A percentile compares a stretch with the other conserved stretches of the same genome.
These are phyloP conservation scores for Ciconia boyciana DNA, from an alignment of 2,113 vertebrate species.

Conservation along the genomic window DNA sequence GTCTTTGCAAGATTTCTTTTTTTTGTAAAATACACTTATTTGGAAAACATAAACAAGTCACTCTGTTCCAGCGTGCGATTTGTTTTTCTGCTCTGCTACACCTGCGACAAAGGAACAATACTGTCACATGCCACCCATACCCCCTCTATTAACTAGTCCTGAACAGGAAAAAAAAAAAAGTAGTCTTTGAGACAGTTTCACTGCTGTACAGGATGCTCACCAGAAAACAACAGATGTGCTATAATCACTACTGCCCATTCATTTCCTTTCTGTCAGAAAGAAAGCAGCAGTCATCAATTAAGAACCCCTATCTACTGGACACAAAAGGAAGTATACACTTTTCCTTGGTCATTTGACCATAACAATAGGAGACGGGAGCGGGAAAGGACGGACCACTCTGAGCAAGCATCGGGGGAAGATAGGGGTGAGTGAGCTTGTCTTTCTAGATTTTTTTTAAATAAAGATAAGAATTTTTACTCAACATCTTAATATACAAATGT, in stretches of 20 bases:
- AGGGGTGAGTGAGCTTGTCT: not conserved
- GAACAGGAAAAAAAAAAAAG: not conserved
- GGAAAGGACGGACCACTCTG: not conserved
- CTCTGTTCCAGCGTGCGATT: not conserved
- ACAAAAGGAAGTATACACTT: constrained; percentile 64
- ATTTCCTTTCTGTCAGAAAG: constrained; percentile 67
- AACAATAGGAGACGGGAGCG: constrained; percentile 41
- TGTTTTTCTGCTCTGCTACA: constrained; percentile 45
- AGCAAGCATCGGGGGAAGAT: not conserved
- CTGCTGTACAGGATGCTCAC: constrained; percentile 67
- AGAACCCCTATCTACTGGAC: constrained; percentile 51
- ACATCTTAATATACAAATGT: not conserved
- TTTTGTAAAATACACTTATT: not conserved
- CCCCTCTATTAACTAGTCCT: not conserved
- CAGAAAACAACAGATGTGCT: constrained; percentile 68
- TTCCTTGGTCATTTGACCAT: constrained; percentile 3
- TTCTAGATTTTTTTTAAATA: not conserved
- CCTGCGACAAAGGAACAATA: constrained; percentile 53
- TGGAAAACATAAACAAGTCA: not conserved
- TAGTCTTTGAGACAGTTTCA: constrained; percentile 40
- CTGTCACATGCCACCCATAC: not conserved
- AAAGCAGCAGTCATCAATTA: constrained; percentile 53
- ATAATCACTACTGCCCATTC: constrained; percentile 59
- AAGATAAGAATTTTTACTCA: not conserved
- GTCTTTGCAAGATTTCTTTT: not conserved